phyloP scores from a whole-genome alignment of 2,888 invertebrate genomes.

The Pantelozetes paolii region DNA sequence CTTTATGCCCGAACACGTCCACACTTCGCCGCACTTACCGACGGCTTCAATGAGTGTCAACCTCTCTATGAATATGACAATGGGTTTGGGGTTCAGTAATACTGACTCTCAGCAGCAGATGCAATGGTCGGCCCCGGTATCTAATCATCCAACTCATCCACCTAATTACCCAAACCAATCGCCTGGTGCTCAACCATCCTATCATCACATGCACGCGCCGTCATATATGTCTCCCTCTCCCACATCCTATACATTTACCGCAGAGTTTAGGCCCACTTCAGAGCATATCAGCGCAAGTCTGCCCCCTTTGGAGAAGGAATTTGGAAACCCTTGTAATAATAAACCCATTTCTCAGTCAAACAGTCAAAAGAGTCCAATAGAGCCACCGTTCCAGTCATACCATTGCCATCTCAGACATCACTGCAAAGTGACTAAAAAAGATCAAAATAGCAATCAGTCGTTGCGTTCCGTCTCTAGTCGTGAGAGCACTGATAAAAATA shows the following conservation, averaged over 20 bases:
- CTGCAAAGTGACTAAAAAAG: not conserved
- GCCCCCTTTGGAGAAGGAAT: conserved; percentile 45
- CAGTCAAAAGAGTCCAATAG: not conserved
- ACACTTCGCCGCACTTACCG: not conserved
- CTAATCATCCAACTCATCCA: not conserved
- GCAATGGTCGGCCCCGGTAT: conserved; percentile 24
- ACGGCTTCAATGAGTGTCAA: conserved; percentile 82
- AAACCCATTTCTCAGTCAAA: not conserved
- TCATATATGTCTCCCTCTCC: conserved; percentile 36
- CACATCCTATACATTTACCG: conserved; percentile 72
- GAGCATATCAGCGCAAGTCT: conserved; percentile 49
- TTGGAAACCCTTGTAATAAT: conserved; percentile 22
- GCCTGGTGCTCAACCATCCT: not conserved
- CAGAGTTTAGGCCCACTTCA: conserved; percentile 67
- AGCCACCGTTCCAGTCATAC: not conserved
- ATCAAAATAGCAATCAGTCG: not conserved
- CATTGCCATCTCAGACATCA: conserved; percentile 22
- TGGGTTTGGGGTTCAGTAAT: conserved; percentile 60
- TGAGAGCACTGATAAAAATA: conserved; percentile 2
- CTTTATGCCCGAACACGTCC: not conserved
- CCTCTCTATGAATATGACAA: conserved; percentile 97
- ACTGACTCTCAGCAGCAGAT: conserved; percentile 4
- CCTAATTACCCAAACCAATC: conserved; percentile 6
- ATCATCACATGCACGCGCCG: conserved; percentile 19
- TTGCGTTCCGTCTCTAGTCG: not conserved